These are phyloP conservation scores for Entomyzon cyanotis DNA, from an alignment of 2,113 vertebrate genomes.

Conservation along the genomic window DNA sequence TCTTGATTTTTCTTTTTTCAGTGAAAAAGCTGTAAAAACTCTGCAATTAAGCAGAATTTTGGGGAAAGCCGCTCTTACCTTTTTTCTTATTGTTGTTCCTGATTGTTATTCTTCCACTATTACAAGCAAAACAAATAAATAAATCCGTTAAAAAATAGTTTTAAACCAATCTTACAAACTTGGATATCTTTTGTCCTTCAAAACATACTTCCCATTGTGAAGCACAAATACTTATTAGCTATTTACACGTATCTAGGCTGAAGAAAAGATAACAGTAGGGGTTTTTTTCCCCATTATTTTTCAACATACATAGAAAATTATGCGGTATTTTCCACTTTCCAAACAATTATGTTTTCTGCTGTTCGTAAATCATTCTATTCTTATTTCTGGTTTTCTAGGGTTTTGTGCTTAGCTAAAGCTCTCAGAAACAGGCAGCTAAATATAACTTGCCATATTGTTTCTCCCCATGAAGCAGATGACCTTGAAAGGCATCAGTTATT, in stretches of 20 bases:
- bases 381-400: neutral
- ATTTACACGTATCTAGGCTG: neutral
- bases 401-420: neutral
- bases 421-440: neutral
- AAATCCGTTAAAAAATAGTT: neutral
- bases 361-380: neutral
- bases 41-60: neutral
- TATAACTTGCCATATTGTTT: neutral
- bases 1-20: neutral
- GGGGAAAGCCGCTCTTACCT: neutral
- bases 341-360: neutral
- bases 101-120: neutral
- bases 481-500: neutral
- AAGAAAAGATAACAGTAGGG: neutral
- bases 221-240: neutral
- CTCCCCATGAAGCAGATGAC: neutral
- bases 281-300: neutral
- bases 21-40: neutral
- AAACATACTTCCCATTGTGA: neutral
- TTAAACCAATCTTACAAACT: neutral
- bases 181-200: neutral
- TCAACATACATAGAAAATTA: neutral
- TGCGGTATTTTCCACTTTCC: neutral
- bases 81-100: neutral
- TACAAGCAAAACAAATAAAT: neutral